Conservation (phyloP, 2,888 invertebrate genomes). For the Chromoteleia sp. region DNA sequence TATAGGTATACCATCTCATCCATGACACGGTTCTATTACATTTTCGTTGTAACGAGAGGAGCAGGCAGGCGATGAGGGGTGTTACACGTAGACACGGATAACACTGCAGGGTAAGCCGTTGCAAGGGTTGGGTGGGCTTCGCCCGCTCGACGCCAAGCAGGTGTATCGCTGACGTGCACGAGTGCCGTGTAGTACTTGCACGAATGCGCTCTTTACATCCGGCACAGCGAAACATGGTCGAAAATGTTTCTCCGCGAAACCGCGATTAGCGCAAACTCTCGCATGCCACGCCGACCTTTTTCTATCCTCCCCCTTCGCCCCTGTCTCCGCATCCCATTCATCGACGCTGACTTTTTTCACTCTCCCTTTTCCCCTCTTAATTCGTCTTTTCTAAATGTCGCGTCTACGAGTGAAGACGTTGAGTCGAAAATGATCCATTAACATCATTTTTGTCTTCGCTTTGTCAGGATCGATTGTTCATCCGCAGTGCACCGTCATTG, state of each 20-base stretch:
- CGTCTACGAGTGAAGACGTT: too few species aligned
- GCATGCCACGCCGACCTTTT: conserved; percentile 27
- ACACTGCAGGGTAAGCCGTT: conserved; percentile 56
- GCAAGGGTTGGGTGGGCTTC: conserved; percentile 52
- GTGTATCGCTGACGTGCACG: conserved; percentile 66
- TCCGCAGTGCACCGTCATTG: too few species aligned
- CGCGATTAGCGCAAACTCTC: conserved; percentile 47
- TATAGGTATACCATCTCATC: conserved; percentile 45
- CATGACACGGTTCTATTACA: conserved; percentile 63
- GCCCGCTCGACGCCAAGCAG: conserved; percentile 57
- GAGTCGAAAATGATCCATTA: too few species aligned
- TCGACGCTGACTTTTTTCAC: neutral
- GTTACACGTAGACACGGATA: conserved; percentile 64
- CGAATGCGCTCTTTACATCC: conserved; percentile 58
- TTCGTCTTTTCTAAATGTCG: too few species aligned
- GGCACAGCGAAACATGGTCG: conserved; percentile 17
- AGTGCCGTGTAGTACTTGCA: conserved; percentile 54
- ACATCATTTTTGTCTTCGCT: too few species aligned
- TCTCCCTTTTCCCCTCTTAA: too few species aligned
- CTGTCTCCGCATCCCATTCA: neutral
- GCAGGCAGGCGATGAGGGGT: conserved; percentile 59
- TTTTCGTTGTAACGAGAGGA: conserved; percentile 67
- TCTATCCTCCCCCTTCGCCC: neutral
- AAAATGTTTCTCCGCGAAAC: conserved; percentile 42
- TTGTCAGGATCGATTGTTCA: too few species aligned